phyloP scores from a whole-genome alignment of 2,888 invertebrate genomes.

The Deilephila porcellus region DNA sequence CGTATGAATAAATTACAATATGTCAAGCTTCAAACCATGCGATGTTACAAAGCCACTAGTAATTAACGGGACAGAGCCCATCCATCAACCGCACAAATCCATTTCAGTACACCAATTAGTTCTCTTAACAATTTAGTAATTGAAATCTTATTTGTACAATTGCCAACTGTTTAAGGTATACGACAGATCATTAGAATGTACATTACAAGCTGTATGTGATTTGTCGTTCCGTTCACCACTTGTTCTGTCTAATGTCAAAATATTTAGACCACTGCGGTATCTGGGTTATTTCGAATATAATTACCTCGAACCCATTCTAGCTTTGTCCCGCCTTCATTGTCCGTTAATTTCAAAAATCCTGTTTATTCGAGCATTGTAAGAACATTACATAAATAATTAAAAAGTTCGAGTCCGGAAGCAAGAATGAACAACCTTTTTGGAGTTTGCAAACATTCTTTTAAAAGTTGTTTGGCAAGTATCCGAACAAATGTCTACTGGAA shows the following conservation, averaged over 20 bases:
- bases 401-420: slow-evolving; percentile 27
- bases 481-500: slow-evolving; percentile 28
- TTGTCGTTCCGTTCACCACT: slow-evolving; percentile 24
- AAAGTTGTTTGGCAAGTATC: slow-evolving; percentile 31
- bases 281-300: slow-evolving; percentile 6
- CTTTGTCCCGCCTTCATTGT: not conserved
- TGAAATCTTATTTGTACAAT: slow-evolving; percentile 24
- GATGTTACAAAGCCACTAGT: not conserved
- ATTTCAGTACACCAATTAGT: not conserved
- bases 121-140: slow-evolving; percentile 8
- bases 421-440: slow-evolving; percentile 29
- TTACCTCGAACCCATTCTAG: not conserved
- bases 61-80: not conserved
- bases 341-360: not conserved
- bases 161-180: not conserved
- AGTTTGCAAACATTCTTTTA: slow-evolving; percentile 30
- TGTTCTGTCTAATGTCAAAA: slow-evolving; percentile 11
- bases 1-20: too few relatives aligned
- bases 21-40: not conserved
- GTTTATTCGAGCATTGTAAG: not conserved
- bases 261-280: slow-evolving; percentile 16
- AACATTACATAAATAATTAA: slow-evolving; percentile 30
- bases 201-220: slow-evolving; percentile 15
- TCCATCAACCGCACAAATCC: not conserved
- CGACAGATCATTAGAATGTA: slow-evolving; percentile 22